Evolutionary conservation across 2,888 invertebrate genomes (phyloP).

Genomic region (Ferrisia virgata): DNA sequence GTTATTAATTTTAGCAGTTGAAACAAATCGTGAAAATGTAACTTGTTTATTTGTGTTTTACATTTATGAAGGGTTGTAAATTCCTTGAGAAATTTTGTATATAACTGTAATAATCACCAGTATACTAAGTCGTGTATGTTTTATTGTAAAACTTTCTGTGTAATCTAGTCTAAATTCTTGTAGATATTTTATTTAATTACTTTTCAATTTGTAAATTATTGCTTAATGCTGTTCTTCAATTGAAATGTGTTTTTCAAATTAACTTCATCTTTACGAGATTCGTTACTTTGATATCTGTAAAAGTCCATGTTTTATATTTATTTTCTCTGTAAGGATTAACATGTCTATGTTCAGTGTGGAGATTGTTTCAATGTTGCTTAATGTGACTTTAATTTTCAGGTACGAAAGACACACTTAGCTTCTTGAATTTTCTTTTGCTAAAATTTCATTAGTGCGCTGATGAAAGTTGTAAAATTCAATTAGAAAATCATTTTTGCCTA

Average conservation of each 20-base stretch:
- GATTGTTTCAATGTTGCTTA: neutral
- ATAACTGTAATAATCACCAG: slow-evolving; percentile 5
- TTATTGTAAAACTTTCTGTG: slow-evolving; percentile 44
- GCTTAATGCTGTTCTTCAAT: neutral
- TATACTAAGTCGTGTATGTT: slow-evolving; percentile 34
- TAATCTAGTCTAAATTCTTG: slow-evolving; percentile 45
- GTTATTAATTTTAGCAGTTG: neutral
- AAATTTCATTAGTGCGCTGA: neutral
- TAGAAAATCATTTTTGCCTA: neutral
- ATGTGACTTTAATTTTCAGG: neutral
- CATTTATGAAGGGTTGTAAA: neutral
- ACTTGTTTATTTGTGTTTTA: neutral
- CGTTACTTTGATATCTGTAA: neutral
- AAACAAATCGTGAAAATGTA: neutral
- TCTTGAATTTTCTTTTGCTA: neutral
- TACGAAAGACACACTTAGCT: neutral
- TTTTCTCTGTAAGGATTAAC: neutral
- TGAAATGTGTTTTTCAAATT: slow-evolving; percentile 8
- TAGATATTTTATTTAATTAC: slow-evolving; percentile 32
- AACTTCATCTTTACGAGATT: neutral
- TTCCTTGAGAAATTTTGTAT: neutral
- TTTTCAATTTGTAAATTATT: neutral
- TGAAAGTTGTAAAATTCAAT: neutral
- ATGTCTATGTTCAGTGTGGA: neutral
- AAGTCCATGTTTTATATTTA: neutral